Base-by-base conservation (phyloP, 2,888 invertebrate genomes). In the Eupithecia abbreviata region DNA sequence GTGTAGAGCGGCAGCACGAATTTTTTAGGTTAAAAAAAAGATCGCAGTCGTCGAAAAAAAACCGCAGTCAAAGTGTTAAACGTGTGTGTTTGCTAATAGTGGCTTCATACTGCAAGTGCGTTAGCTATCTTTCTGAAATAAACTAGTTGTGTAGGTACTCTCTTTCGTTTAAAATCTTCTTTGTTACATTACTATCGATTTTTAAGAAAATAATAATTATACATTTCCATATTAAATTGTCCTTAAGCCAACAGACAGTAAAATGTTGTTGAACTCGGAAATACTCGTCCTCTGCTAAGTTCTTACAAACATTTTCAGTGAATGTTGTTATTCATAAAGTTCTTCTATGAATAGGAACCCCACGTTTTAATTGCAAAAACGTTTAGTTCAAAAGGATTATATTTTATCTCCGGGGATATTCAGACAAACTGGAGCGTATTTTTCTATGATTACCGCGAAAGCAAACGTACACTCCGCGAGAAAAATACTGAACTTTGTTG, bases 321-420 rank as follows among this genome's bases (percentile, higher is more conserved):
- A 69, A 69, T 49, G 69, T 7, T 49, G 47, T 47, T 69, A 49
- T 69, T 69, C 47, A 68, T 18, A 67, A 67, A 69, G 69, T 47
- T 49, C 10, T 69, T n/a, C 30, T 47, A 45, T 69, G 69, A 69
- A 69, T n/a, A 47, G 45, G 18, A 47, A 30, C 12, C 69, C 47
- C 18, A 18, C 69, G 69, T 47, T 69, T 69, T 69, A 69, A 69
- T 69, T 69, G 69, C 69, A 69, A 30, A 45, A 69, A 7, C 69
- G 30, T 69, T 69, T 69, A 47, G 47, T 69, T 69, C 69, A 69
- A 69, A 69, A 69, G 43, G 68, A 47, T 47, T 69, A 69, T 69
- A 66, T 69, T 69, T 69, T 69, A 69, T 47, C 47, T 45, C 41
- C 15, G 7, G 15, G 18, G 42, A 66, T 41, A 42, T 66, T 66